Conservation (phyloP, 2,113 vertebrate species). For the Corythoichthys intestinalis region DNA sequence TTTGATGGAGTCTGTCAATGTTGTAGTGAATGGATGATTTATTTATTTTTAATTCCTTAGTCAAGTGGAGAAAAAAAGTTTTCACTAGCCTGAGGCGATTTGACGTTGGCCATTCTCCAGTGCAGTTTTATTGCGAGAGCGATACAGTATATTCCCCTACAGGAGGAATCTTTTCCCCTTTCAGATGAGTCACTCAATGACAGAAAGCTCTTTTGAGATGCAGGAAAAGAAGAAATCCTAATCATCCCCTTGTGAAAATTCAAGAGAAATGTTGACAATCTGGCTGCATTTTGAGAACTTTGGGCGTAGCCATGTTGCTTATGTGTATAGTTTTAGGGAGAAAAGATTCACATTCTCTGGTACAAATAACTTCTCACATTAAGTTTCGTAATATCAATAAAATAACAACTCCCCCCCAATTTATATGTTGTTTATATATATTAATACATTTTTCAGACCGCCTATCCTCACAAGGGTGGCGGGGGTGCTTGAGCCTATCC, state of each 20-base stretch:
- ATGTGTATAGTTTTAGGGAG: background rate
- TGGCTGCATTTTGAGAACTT: background rate
- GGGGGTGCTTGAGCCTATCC: too few relatives aligned
- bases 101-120: constrained; percentile 23
- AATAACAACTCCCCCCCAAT: background rate
- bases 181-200: constrained; percentile 44
- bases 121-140: constrained; percentile 12
- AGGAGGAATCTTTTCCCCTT: constrained; percentile 25
- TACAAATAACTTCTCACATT: background rate
- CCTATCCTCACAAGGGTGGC: too few relatives aligned
- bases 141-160: constrained; percentile 11
- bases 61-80: constrained; percentile 26
- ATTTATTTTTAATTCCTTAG: constrained; percentile 25
- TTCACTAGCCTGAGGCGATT: constrained; percentile 19
- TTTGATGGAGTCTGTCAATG: background rate
- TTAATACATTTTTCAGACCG: too few relatives aligned
- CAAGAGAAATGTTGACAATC: background rate
- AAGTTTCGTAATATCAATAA: background rate
- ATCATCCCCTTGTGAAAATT: background rate
- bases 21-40: constrained; percentile 8
- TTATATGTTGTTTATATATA: too few relatives aligned
- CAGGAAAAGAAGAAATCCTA: background rate
- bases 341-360: background rate
- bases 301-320: background rate
- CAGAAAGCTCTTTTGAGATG: constrained; percentile 11